These are phyloP conservation scores for Mastigias papua DNA, from an alignment of 30 jellyfish, hydroid and myxozoan genomes.

Conservation along the genomic window DNA sequence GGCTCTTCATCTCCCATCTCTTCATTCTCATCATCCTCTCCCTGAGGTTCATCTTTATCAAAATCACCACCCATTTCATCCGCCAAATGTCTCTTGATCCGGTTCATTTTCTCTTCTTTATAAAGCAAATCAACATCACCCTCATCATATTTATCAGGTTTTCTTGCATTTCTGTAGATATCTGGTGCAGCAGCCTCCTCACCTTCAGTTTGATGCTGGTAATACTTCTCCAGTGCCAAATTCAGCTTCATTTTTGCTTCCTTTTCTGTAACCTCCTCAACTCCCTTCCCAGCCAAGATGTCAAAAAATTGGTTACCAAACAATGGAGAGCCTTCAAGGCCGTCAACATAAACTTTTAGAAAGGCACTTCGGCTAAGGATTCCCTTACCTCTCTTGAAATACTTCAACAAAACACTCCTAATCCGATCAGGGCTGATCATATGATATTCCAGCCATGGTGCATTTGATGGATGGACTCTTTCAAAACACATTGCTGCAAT, in stretches of 20 bases:
- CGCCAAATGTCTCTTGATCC: constrained; percentile 28
- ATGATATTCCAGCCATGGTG: constrained; percentile 66
- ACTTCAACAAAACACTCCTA: neutral
- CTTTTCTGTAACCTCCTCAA: constrained; percentile 24
- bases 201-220: constrained; percentile 57
- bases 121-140: constrained; percentile 51
- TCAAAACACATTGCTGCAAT: constrained; percentile 60
- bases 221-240: constrained; percentile 50
- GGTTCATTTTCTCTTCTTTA: constrained; percentile 4
- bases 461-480: constrained; percentile 74
- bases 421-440: constrained; percentile 14
- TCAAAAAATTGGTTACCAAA: constrained; percentile 72
- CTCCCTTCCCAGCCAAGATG: constrained; percentile 58
- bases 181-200: constrained; percentile 76
- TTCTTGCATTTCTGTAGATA: constrained; percentile 4
- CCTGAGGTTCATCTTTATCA: constrained; percentile 14
- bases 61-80: constrained; percentile 42
- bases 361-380: constrained; percentile 34
- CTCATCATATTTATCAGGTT: constrained; percentile 59
- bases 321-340: constrained; percentile 66
- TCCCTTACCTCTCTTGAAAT: constrained; percentile 43
- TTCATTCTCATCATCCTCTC: neutral
- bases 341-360: constrained; percentile 53
- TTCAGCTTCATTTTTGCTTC: constrained; percentile 3
- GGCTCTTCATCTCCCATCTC: constrained; percentile 52